Evolutionary conservation across 2,797 vertebrate species (phyloP), one percentile per base, ranked within the genome.

Genomic region (Coregonus sp.): DNA sequence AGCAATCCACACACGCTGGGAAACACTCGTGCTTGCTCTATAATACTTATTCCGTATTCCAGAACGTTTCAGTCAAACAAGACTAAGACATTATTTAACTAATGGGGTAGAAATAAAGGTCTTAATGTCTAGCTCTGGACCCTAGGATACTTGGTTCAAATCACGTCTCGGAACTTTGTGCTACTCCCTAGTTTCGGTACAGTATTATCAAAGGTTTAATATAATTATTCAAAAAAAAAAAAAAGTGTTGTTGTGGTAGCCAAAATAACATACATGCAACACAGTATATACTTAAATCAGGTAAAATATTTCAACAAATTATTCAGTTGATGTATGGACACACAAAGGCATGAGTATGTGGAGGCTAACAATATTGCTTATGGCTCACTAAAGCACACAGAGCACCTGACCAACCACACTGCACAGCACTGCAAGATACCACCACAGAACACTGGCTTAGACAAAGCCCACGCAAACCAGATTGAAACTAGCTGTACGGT

Each of bases 331-430:
- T 47, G 40, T 47, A 47, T 47, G 7, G 40, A 47, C 40, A 47
- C 16, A 54, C 52, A 54, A 15, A 15, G 16, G 54, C 5, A n/a
- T 16, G 16, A 5, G 16, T n/a, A n/a, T 59, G 54, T 59, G 54
- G 12, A 18, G 16, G 54, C 88, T 91, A 79, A 82, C 82, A 84
- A 83, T 82, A 52, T 37, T 75, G 84, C 88, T 79, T 25, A 25
- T 25, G 25, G 25, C 25, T 25, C 80, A 86, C 84, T 80, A 91
- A 90, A 89, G 70, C 82, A 79, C 80, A 79, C 76, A 75, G 80
- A 89, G 84, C 91, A 88, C 90, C 89, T 91, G 91, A 93, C 86
- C 79, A 20, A 83, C 84, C 87, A 93, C 87, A 84, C 90, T 4
- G 31, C 40, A 20, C 29, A 5, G 5, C 20, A 65, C 18, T 20